Evolutionary conservation across 2,113 vertebrate species (phyloP), one percentile per base, ranked within the genome.

Genomic region (Pyrgilauda ruficollis): DNA sequence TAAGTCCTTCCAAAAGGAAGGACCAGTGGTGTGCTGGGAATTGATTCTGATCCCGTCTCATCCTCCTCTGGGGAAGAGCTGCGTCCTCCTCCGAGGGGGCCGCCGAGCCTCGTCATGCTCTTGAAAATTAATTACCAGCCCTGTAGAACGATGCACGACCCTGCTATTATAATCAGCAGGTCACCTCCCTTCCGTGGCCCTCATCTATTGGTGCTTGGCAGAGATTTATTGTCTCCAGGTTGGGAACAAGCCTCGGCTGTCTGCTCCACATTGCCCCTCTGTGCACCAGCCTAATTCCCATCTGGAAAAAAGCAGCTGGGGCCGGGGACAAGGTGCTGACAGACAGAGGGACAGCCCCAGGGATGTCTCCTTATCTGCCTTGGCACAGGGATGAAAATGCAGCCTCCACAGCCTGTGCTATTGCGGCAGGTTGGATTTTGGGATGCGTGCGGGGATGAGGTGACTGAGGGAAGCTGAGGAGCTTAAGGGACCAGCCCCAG

Each of bases 111-210:
- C 88, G 13, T 94, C 91, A 85, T 6, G 0, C 72, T 41, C 96
- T 95, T 68, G 81, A 74, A 95, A 96, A 96, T 97, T 95, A 97
- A 97, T 97, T 97, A 96, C 50, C 86, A 80, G 93, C 91, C 92
- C 86, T 74, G 91, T 62, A 83, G 90, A 90, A 89, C 2, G 37
- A 95, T 3, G 78, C 94, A 37, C 1, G 55, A 79, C 91, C 93
- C 90, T 33, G 78, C 91, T 93, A 89, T 97, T 93, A 88, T 82
- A 88, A 97, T 96, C 96, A 96, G 86, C 44, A 2, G 84, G 95
- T 96, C 93, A 76, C 84, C 68, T 96, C 93, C 91, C 53, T 69
- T 95, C 41, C 7, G 31, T 28, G 7, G 72, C 58, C 93, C 73
- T 92, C 62, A 64, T 90, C 83, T 53, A 27, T 39, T 43, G 1